These are phyloP conservation scores for Stratiomys singularior DNA, from an alignment of 2,888 invertebrate genomes.

Conservation along the genomic window DNA sequence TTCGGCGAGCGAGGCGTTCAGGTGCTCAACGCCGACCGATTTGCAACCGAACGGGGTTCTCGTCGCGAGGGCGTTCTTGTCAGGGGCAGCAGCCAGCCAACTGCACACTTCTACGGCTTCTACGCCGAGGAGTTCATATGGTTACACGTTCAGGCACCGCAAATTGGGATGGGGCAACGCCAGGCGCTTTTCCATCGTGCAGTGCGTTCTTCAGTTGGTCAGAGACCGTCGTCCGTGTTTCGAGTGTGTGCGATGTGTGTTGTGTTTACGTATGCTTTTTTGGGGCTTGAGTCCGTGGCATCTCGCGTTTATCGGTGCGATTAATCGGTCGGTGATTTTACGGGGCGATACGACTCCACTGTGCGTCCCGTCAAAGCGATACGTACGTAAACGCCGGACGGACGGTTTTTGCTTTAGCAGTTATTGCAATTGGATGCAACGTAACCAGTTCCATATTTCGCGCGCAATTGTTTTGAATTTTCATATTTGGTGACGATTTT, in stretches of 20 bases:
- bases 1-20: slow-evolving; percentile 16
- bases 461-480: too few species aligned
- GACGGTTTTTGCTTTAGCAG: not conserved
- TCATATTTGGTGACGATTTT: too few species aligned
- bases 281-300: slow-evolving; percentile 49
- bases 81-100: slow-evolving; percentile 47
- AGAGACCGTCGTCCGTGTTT: slow-evolving; percentile 63
- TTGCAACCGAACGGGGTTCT: slow-evolving; percentile 50
- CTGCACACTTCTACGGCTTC: slow-evolving; percentile 42
- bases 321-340: slow-evolving; percentile 53
- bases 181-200: slow-evolving; percentile 57
- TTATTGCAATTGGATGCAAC: not conserved
- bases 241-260: slow-evolving; percentile 47
- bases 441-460: not conserved
- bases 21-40: slow-evolving; percentile 11
- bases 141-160: slow-evolving; percentile 42
- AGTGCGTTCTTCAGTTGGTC: slow-evolving; percentile 63
- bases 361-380: slow-evolving; percentile 26
- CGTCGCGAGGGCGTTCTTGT: slow-evolving; percentile 22
- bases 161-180: slow-evolving; percentile 54
- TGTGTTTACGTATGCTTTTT: slow-evolving; percentile 50
- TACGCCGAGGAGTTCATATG: not conserved
- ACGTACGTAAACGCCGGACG: slow-evolving; percentile 12
- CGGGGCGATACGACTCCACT: slow-evolving; percentile 23
- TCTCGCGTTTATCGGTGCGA: slow-evolving; percentile 52